phyloP scores from a whole-genome alignment of 2,113 vertebrate genomes.

The Galbula dea region DNA sequence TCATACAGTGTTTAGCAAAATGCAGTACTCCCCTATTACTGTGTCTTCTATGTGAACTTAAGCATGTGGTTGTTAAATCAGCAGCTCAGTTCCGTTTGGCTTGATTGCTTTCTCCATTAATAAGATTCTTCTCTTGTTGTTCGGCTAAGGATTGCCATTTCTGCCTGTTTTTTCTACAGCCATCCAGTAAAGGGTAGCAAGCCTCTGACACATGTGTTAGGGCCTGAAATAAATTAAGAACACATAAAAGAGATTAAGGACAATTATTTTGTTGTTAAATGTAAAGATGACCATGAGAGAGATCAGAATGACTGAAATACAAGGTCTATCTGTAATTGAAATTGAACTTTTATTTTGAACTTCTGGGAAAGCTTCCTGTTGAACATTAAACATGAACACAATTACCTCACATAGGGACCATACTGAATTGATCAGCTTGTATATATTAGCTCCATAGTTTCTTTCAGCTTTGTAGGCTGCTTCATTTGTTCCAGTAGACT shows the following conservation, averaged over 20 bases:
- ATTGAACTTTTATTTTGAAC: not conserved
- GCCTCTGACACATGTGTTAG: conserved; percentile 84
- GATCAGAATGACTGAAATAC: not conserved
- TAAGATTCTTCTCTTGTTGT: conserved; percentile 81
- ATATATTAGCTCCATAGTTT: not conserved
- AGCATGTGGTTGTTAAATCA: not conserved
- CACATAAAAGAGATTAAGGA: not conserved
- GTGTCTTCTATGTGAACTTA: not conserved
- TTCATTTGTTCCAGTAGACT: not conserved
- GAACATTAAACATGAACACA: not conserved
- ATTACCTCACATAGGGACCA: not conserved
- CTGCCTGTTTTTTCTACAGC: conserved; percentile 90
- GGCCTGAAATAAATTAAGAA: conserved; percentile 74
- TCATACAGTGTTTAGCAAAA: conserved; percentile 64
- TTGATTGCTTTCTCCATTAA: conserved; percentile 79
- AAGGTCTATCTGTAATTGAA: not conserved
- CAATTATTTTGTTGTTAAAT: too few relatives aligned
- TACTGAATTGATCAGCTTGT: not conserved
- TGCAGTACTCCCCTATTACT: conserved; percentile 26
- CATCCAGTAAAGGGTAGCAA: conserved; percentile 90
- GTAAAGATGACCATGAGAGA: not conserved
- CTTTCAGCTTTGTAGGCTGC: not conserved
- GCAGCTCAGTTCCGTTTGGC: conserved; percentile 67
- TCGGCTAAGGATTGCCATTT: conserved; percentile 91
- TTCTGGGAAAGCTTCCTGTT: not conserved